Evolutionary conservation across 35 echinoderm and acorn worm species (phyloP).

Genomic region (Apostichopus californicus): DNA sequence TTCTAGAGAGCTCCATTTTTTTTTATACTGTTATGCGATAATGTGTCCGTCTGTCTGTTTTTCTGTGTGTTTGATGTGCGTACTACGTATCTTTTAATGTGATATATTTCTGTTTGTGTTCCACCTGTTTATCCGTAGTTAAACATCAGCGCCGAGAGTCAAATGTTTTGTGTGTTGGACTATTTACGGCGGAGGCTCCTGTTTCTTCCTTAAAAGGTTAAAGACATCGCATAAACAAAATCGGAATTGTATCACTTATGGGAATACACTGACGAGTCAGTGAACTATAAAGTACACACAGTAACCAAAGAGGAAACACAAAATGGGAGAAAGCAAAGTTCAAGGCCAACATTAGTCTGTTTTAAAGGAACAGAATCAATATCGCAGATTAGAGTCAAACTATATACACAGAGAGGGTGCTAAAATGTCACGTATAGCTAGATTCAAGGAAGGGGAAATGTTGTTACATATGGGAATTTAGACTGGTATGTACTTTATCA

Average conservation of each 20-base stretch:
- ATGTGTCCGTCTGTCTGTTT: too few species aligned
- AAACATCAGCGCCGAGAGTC: neutral
- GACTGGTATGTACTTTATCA: too few species aligned
- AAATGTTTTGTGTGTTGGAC: neutral
- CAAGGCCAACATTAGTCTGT: neutral
- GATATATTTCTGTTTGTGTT: neutral
- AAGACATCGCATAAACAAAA: slow-evolving; percentile 25
- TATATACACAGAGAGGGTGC: neutral
- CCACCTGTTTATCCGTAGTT: slow-evolving; percentile 41
- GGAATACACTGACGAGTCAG: slow-evolving; percentile 16
- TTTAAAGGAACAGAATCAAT: neutral
- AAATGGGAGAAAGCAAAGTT: neutral
- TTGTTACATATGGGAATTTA: too few species aligned
- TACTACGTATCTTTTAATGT: neutral
- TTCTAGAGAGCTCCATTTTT: too few species aligned
- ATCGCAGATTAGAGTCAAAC: neutral
- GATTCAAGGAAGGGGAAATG: neutral
- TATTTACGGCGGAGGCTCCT: neutral
- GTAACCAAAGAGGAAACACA: slow-evolving; percentile 12
- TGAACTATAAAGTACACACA: slow-evolving; percentile 20
- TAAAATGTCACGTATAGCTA: neutral
- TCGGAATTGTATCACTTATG: neutral
- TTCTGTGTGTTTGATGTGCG: neutral
- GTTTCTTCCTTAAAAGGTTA: neutral
- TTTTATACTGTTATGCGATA: too few species aligned